Base-by-base conservation (phyloP, 2,888 invertebrate genomes). In the Harpagoxenus sublaevis region DNA sequence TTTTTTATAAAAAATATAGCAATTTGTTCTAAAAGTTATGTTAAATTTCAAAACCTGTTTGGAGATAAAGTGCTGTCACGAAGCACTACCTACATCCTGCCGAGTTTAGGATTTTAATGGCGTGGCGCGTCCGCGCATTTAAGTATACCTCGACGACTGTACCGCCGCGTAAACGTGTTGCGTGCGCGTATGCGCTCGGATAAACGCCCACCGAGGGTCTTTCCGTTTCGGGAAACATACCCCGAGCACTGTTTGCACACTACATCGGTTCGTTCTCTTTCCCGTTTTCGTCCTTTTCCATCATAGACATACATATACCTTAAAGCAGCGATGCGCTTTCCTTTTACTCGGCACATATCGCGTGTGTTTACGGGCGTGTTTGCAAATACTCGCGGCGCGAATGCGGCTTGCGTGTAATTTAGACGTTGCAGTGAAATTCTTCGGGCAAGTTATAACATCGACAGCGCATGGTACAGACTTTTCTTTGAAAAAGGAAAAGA, bases 151-250 rank as follows among this genome's bases (percentile, higher is more conserved):
- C 83, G 85, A 68, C 86, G 68, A 81, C 86, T 82, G 84, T 88
- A 85, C 84, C 78, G 83, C 66, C 84, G 85, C 86, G 89, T 90
- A 84, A 87, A 88, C 86, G 84, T 84, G 87, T 89, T 89, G 91
- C 87, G 86, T 88, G 89, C 74, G 87, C 84, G 83, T 92, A 91
- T 86, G 92, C 93, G 91, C 92, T 89, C 89, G 91, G 88, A 89
- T 93, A 92, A 93, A 92, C 90, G 91, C 89, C 88, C 90, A 90
- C 88, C 86, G 87, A 89, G 91, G 89, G 90, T 92, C 92, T 92
- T 93, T 93, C 92, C 93, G 90, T 93, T 93, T 93, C 93, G 92
- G 90, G 89, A 93, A 92, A 92, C 93, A 92, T 89, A 91, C 78
- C 88, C 88, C 86, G 82, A 84, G 83, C 70, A 89, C 85, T 91